Base-by-base conservation (phyloP, 1,140 invertebrate species). In the Lordiphosa stackelbergi region DNA sequence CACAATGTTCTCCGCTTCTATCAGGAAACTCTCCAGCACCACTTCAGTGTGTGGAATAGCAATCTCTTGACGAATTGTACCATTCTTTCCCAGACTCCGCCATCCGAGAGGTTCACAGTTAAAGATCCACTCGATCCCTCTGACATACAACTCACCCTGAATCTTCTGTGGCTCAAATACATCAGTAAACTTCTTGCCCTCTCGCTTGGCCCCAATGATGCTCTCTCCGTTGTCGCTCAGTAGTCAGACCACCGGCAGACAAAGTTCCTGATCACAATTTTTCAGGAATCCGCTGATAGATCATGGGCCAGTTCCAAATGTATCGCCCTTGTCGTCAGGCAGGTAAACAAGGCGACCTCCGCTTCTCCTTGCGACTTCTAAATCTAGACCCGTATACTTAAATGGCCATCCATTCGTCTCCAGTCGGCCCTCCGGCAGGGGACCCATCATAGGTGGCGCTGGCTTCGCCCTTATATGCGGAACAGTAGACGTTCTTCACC, bases 1-100 rank as follows among this genome's bases (percentile, higher is more conserved):
- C 1, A 63, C 40, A 3, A 56, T 34, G 12, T 43, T 56, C n/a
- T 55, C 43, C 37, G 43, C 52, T 16, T 55, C 52, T 6, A 55
- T 61, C 38, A 55, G 45, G 7, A 36, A 35, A 34, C 28, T 61
- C 43, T 49, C 24, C 58, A 61, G 10, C 4, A 43, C 37, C 13
- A 54, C 4, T 42, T 31, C 38, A 40, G n/a, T 2, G 24, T 36
- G n/a, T 28, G 45, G 37, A 31, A 2, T n/a, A 42, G 12, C 3
- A 53, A 28, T n/a, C 11, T 28, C 28, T 42, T 55, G 12, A 49
- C 46, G 19, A 40, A 40, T 11, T 16, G 52, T 7, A 51, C 40
- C 46, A 51, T 58, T 8, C 42, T 36, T 28, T 53, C 28, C 36
- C 48, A 60, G 12, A 11, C 28, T n/a, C 55, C 54, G 1, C 22